Percentiles rank a stretch among this genome's conserved stretches.
Conservation (phyloP, 2,797 vertebrate genomes). For the Anisognathus igniventris region DNA sequence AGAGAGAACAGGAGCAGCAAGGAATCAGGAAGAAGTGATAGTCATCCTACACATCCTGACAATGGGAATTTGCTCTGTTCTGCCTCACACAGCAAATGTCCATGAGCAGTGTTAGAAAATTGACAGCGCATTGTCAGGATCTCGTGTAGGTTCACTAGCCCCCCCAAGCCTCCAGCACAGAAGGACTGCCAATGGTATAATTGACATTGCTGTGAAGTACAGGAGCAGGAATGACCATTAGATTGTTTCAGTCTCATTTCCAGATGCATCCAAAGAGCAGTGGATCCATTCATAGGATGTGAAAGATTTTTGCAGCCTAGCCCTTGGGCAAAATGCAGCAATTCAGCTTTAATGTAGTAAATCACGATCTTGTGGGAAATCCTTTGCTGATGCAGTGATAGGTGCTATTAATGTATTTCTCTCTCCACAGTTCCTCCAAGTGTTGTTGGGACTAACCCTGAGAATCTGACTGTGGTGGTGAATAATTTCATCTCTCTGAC, state of each 20-base stretch:
- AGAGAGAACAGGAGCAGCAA: not conserved
- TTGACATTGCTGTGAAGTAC: not conserved
- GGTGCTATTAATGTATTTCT: constrained; percentile 1
- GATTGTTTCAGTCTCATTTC: not conserved
- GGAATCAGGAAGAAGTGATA: not conserved
- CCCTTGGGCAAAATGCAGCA: not conserved
- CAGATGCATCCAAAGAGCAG: not conserved
- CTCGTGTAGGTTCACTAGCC: not conserved
- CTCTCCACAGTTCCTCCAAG: constrained; percentile 85
- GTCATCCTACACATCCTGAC: not conserved
- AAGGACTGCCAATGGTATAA: not conserved
- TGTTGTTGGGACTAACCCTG: constrained; percentile 81
- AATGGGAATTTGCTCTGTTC: not conserved
- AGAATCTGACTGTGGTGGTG: constrained; percentile 89
- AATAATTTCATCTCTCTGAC: constrained; percentile 91
- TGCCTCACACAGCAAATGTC: not conserved
- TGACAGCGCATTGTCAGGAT: not conserved
- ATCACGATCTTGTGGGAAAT: not conserved
- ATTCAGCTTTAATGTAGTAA: not conserved
- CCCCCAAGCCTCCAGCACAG: not conserved
- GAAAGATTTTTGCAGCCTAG: not conserved
- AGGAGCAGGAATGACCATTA: not conserved
- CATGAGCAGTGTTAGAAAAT: not conserved
- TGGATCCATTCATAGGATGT: not conserved
- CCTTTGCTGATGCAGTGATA: not conserved